Base-by-base conservation (phyloP, 2,888 invertebrate genomes). In the Acronicta leporina region DNA sequence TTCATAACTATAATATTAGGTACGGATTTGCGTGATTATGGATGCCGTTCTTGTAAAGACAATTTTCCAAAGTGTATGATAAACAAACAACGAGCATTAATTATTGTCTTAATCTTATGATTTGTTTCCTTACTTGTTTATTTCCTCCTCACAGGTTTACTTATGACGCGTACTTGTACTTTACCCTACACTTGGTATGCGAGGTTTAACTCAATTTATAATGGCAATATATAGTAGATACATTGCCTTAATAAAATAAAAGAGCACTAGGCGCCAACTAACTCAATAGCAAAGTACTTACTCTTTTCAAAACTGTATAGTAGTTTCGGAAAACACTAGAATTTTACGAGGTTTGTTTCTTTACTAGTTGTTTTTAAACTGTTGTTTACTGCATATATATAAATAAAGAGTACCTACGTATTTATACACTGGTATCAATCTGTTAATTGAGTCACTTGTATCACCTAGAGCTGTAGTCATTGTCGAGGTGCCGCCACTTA, bases 301-400 rank as follows among this genome's bases (percentile, higher is more conserved):
- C 50, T 50, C 35, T 48, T 42, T 53, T 41, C 42, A 25, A 13
- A 48, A 16, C 25, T 16, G 41, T 46, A 5, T 7, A 15, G 13
- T 10, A 58, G 54, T 64, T 69, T 64, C 44, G 33, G 54, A 49
- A 55, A 43, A 35, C 51, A 59, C 47, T 64, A 45, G 27, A 63
- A 20, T 56, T 62, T 58, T 58, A 69, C 42, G 54, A 70, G 51
- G 15, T 4, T 43, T 38, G 51, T 52, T 44, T 52, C 35, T 41
- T 42, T 30, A 13, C 5, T 14, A 35, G 27, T 38, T 9, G 30
- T 14, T 41, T n/a, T 53, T 10, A 33, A 43, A 25, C 53, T 40
- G 13, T 27, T 45, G 15, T 48, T 55, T 53, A 55, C 25, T 14
- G 10, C n/a, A n/a, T n/a, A 38, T 27, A 33, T 11, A 9, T 10